Evolutionary conservation across 1,140 invertebrate species (phyloP), one percentile per base, ranked within the genome.

Genomic region (Drosophila bocki): DNA sequence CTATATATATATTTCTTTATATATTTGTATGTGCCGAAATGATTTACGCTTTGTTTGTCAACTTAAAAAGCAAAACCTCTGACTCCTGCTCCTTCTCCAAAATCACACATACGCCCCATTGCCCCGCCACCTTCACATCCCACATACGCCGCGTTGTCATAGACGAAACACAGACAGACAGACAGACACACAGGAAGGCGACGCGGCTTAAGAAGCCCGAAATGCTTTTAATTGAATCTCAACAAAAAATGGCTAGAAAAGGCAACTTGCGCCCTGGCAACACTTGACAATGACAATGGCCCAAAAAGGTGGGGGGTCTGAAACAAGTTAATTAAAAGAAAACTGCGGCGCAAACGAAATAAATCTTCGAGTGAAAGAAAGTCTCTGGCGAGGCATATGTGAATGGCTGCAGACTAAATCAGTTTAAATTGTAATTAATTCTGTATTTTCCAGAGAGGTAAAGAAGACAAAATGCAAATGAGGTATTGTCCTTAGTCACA

Each of bases 31-130:
- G 78, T 91, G 85, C 78, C 80, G 86, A 90, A 90, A 90, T 91
- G 86, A 90, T 90, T 90, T 91, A 90, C 85, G 86, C 78, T 91
- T 91, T 91, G 86, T 91, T 91, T 91, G 86, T 75, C 82, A 80
- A 91, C 82, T 91, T 91, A 91, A 91, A 91, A 91, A 91, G 83
- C 83, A 88, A 87, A 78, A 71, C 53, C 19, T 44, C 50, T 3
- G 12, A 35, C 50, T 45, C 35, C 61, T 15, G 48, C 62, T 45
- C 61, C 62, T 6, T 2, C 6, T 22, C 19, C 47, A 47, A 63
- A 54, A 22, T 0, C 53, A 54, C 51, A 22, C 51, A 53, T 53
- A 82, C 80, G 83, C 60, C 83, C 45, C 83, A 77, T 87, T 87
- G 83, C 12, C 45, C 26, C 26, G 8, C 13, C 15, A 19, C 7